A percentile compares a stretch with the other conserved stretches of the same genome.
phyloP scores from a whole-genome alignment of 2,888 invertebrate genomes.

The Pyrrhosoma nymphula region DNA sequence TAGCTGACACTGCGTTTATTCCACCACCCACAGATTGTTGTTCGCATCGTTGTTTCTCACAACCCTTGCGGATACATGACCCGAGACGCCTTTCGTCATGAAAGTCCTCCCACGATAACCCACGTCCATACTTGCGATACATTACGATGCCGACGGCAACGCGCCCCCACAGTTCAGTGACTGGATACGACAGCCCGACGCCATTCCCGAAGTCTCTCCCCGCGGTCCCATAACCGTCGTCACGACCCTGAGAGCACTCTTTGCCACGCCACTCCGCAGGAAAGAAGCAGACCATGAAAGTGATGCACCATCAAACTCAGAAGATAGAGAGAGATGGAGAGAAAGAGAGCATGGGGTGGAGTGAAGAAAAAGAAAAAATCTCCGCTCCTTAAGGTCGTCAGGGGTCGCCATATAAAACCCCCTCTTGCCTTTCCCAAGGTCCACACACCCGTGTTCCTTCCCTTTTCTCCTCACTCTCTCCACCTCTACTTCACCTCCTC shows the following conservation, averaged over 20 bases:
- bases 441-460: background rate
- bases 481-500: too few species aligned
- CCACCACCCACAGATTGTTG: too few species aligned
- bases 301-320: background rate
- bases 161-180: background rate
- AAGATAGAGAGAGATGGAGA: too few species aligned
- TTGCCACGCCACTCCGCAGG: background rate
- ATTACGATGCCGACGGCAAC: background rate
- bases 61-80: too few species aligned
- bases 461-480: background rate
- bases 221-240: background rate
- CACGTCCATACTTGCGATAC: too few species aligned
- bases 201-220: background rate
- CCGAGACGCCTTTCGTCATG: too few species aligned
- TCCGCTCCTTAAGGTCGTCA: background rate
- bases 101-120: too few species aligned
- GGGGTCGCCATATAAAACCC: background rate
- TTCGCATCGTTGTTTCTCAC: too few species aligned
- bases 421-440: background rate
- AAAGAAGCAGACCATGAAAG: background rate
- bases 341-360: background rate
- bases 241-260: background rate
- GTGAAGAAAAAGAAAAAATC: background rate
- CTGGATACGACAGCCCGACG: background rate
- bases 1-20: too few species aligned